Base-by-base conservation (phyloP, 2,113 vertebrate genomes). In the Mastomys coucha region DNA sequence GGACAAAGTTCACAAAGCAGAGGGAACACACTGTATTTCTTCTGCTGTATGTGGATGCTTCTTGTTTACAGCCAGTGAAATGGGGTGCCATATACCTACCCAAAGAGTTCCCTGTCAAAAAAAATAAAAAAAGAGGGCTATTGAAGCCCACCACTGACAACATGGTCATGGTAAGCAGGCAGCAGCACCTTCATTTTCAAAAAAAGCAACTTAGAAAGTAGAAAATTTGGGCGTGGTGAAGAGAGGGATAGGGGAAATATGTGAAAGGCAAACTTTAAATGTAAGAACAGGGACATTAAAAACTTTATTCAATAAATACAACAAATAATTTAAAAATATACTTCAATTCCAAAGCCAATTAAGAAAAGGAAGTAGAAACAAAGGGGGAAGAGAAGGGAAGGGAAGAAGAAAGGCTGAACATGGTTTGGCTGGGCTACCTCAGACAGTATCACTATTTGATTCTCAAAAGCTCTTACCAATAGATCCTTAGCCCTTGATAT, bases 231-330 rank as follows among this genome's bases (percentile, higher is more conserved):
- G 63, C 12, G 45, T 36, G 36, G 65, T 69, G 6, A 33, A 49
- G 28, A 49, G 39, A 28, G 26, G 60, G 6, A 11, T 33, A 67
- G 88, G 36, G 75, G 78, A 88, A 45, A 31, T 56, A 70, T 5
- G 95, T 97, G 94, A 95, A 92, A 98, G 97, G 96, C 97, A 97
- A 97, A 96, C 95, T 91, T 97, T 94, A 97, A 98, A 97, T 97
- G 89, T 97, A 97, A 97, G 92, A 98, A 98, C 96, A 97, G 97
- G 98, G 97, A 97, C 96, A 96, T 97, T 98, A 98, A 96, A 97
- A 97, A 97, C 97, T 98, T 98, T 98, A 98, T 98, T 98, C 86
- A 97, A 97, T 97, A 98, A 98, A 98, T 98, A 98, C 97, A 98
- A 94, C 97, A 97, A 98, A 98, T 98, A 97, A 97, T 98, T 98